phyloP scores from a whole-genome alignment of 2,888 invertebrate genomes.

The Melanargia galathea region DNA sequence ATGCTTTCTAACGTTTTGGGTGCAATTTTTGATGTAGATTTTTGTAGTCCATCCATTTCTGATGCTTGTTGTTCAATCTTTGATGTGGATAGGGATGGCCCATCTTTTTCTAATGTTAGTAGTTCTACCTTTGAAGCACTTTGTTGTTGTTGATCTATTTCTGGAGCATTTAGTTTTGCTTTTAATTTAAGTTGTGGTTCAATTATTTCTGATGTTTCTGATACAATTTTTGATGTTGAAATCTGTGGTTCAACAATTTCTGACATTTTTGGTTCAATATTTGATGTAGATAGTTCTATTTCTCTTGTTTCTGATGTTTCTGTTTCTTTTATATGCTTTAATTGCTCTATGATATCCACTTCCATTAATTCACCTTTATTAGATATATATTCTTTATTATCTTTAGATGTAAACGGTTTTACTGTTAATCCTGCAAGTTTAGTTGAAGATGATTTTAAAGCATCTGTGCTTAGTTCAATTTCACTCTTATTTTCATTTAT shows the following conservation, averaged over 20 bases:
- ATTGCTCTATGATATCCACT: not conserved
- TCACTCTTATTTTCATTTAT: not conserved
- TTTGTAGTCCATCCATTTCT: slow-evolving; percentile 8
- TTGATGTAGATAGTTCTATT: not conserved
- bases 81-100: not conserved
- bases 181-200: not conserved
- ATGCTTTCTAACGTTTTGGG: not conserved
- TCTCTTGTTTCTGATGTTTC: not conserved
- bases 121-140: not conserved
- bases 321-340: not conserved
- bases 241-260: not conserved
- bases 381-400: not conserved
- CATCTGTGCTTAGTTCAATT: not conserved
- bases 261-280: not conserved
- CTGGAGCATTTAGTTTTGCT: not conserved
- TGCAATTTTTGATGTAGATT: not conserved
- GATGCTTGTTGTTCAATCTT: not conserved
- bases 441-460: not conserved
- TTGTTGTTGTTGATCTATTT: slow-evolving; percentile 5
- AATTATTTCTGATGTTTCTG: not conserved
- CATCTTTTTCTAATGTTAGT: not conserved
- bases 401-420: not conserved
- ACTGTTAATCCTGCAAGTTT: not conserved
- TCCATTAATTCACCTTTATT: not conserved
- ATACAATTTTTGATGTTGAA: not conserved